A percentile compares a stretch with the other conserved stretches of the same genome.
These are phyloP conservation scores for Heterotis niloticus DNA, from an alignment of 2,113 vertebrate species.

Conservation along the genomic window DNA sequence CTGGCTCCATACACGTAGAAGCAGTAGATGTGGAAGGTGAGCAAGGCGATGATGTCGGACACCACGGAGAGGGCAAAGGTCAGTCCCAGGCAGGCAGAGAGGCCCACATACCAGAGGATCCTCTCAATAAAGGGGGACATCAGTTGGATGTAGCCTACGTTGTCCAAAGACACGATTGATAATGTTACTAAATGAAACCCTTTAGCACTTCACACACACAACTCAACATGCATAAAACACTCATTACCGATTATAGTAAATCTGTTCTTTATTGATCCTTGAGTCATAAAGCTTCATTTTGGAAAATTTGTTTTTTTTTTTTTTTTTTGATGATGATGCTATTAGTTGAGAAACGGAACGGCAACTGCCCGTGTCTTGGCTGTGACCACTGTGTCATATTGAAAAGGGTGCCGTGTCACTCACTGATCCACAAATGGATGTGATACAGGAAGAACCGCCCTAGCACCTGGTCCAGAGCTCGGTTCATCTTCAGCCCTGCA, in stretches of 20 bases:
- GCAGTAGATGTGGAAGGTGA: slow-evolving; percentile 99
- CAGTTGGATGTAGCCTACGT: slow-evolving; percentile 88
- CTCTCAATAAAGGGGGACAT: slow-evolving; percentile 91
- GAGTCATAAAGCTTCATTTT: too few relatives aligned
- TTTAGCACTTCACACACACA: background rate
- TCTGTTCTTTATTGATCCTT: background rate
- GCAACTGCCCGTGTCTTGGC: background rate
- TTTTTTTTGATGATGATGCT: background rate
- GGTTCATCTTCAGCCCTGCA: slow-evolving; percentile 95
- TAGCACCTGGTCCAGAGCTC: slow-evolving; percentile 88
- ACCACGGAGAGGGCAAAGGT: slow-evolving; percentile 86
- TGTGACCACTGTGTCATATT: background rate
- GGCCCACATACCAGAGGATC: slow-evolving; percentile 91
- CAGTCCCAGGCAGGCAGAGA: slow-evolving; percentile 85
- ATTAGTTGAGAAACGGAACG: background rate
- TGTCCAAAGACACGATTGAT: background rate
- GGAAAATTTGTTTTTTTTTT: background rate
- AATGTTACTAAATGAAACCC: background rate
- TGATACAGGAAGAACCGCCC: slow-evolving; percentile 97
- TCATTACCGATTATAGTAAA: background rate
- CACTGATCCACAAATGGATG: slow-evolving; percentile 98
- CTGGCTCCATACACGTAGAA: slow-evolving; percentile 98
- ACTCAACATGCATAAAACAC: too few relatives aligned
- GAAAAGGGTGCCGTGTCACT: slow-evolving; percentile 51
- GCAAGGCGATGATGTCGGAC: slow-evolving; percentile 84